These are phyloP conservation scores for Neosilurus hyrtlii DNA, from an alignment of 2,797 vertebrate species.

Conservation along the genomic window DNA sequence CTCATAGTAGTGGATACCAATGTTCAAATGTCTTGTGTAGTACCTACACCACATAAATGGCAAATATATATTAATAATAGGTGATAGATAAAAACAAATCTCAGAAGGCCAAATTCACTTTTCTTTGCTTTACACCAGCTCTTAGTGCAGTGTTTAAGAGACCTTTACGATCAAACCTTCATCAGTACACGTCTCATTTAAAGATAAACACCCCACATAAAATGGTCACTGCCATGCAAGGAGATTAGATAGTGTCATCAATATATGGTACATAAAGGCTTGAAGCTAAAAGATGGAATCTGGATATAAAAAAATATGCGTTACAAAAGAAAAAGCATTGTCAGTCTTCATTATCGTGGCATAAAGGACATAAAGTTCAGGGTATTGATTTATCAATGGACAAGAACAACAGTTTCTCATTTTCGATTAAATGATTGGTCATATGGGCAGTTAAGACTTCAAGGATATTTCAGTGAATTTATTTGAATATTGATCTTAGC, in stretches of 20 bases:
- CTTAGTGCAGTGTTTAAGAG: background rate
- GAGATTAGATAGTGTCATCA: constrained; percentile 52
- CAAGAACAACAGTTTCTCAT: background rate
- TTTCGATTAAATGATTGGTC: background rate
- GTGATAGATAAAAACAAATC: background rate
- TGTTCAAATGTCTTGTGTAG: background rate
- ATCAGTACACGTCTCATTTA: constrained; percentile 35
- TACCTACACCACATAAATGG: background rate
- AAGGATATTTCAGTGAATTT: background rate
- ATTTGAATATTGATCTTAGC: background rate
- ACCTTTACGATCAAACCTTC: background rate
- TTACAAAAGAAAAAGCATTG: background rate
- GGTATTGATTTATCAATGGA: constrained; percentile 22
- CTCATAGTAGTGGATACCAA: background rate
- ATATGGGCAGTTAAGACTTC: background rate
- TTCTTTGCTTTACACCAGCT: background rate
- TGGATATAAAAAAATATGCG: background rate
- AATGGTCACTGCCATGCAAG: constrained; percentile 38
- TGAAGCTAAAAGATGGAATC: constrained; percentile 12
- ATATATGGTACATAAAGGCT: constrained; percentile 41
- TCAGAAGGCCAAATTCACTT: background rate
- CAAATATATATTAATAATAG: no score
- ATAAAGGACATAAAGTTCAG: background rate
- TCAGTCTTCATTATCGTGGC: background rate
- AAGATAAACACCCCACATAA: constrained; percentile 50